Evolutionary conservation across 2,797 vertebrate genomes (phyloP), one percentile per base, ranked within the genome.

Genomic region (Aphelocoma californica): DNA sequence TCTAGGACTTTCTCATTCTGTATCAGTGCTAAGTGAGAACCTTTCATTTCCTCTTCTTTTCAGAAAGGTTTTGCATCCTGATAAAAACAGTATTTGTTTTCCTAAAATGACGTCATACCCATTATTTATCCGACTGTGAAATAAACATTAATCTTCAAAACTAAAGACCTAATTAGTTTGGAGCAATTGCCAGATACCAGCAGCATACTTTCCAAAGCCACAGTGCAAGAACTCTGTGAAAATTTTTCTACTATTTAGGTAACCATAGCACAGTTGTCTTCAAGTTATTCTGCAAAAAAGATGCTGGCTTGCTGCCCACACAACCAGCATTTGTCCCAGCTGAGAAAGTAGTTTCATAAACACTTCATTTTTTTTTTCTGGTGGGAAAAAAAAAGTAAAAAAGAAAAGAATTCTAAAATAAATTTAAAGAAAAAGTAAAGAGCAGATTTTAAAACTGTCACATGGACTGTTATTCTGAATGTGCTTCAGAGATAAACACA

Each of bases 61-160:
- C 44, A 80, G 67, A 89, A 85, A 48, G 36, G 23, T 83, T 83
- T 89, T 86, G n/a, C 54, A 60, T 86, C 45, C 31, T 36, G 18
- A 70, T 54, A 53, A 60, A 91, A 70, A 31, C 29, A 54, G 5
- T n/a, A 7, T 9, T 53, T 53, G n/a, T 61, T 61, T 42, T 12
- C 57, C 44, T 66, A 34, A 94, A 88, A 29, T 78, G 17, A 58
- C 47, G 81, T 91, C 69, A 71, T 74, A 80, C 31, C 50, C 18
- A 8, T 84, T 72, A 81, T 58, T 93, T 90, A 90, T 95, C 64
- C 2, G 8, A 48, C 36, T 11, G 24, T 57, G 47, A 83, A 94
- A 75, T 91, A 93, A 93, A 78, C 24, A 86, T 53, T 78, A 18
- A 54, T 78, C 62, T 57, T 62, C 32, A 95, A 60, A 95, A 95